Conservation (phyloP, 2,888 invertebrate genomes). For the Lydus trimaculatus region DNA sequence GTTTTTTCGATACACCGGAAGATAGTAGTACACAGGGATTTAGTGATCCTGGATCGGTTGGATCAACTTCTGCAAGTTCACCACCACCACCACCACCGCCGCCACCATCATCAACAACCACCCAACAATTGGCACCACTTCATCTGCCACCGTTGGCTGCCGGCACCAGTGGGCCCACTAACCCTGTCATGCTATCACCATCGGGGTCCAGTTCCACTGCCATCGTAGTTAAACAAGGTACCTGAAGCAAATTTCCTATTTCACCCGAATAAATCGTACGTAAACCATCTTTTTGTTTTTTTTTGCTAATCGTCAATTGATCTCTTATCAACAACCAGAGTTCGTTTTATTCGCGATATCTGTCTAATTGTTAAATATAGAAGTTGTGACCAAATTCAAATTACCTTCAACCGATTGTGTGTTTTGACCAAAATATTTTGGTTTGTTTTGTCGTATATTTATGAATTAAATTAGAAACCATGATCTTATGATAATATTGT, state of each 20-base stretch:
- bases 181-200: conserved; percentile 50
- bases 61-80: conserved; percentile 62
- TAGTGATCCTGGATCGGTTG: conserved; percentile 73
- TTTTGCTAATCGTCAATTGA: too few species aligned
- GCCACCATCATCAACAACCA: conserved; percentile 54
- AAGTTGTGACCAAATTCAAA: not conserved
- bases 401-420: not conserved
- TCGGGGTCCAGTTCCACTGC: conserved; percentile 49
- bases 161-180: conserved; percentile 41
- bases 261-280: not conserved
- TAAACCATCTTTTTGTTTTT: too few species aligned
- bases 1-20: conserved; percentile 78
- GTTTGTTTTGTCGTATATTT: not conserved
- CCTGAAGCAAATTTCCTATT: not conserved
- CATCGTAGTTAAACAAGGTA: conserved; percentile 58
- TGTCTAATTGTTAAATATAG: not conserved
- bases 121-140: conserved; percentile 45
- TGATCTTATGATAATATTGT: too few species aligned
- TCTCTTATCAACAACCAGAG: too few species aligned
- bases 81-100: conserved; percentile 56
- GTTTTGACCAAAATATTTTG: not conserved
- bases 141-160: conserved; percentile 39
- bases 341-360: not conserved
- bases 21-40: conserved; percentile 72
- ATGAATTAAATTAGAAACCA: not conserved